Percentiles rank a stretch among this genome's conserved stretches.
Evolutionary conservation across 2,113 vertebrate genomes (phyloP).

Genomic region (Alouatta palliata): DNA sequence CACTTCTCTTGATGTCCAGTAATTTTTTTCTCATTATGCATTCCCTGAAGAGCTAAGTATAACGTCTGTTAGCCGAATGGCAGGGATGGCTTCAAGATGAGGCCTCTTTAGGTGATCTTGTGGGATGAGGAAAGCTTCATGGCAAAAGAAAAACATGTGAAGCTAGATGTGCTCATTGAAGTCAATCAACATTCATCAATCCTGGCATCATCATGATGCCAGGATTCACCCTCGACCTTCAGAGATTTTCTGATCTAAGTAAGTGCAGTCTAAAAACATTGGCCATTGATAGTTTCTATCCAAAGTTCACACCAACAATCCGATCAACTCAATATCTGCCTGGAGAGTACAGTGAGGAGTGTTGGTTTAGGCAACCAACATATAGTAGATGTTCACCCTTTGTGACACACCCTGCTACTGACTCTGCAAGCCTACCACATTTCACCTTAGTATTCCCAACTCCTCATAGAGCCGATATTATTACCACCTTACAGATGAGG

Average conservation of each 20-base stretch:
- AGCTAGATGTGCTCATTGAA: conserved; percentile 10
- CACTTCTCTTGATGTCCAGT: neutral
- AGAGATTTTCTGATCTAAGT: neutral
- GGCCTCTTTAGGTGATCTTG: neutral
- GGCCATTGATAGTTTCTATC: neutral
- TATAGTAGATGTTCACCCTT: too few species aligned
- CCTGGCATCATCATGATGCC: too few species aligned
- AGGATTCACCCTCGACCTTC: neutral
- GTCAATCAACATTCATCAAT: neutral
- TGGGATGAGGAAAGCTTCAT: neutral
- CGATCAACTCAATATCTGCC: neutral
- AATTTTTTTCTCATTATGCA: neutral
- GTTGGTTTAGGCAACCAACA: neutral
- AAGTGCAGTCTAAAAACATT: neutral
- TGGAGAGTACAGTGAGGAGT: neutral
- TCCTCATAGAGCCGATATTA: too few species aligned
- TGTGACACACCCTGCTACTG: neutral
- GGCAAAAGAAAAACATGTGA: conserved; percentile 12
- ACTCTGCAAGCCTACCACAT: neutral
- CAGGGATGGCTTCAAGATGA: conserved; percentile 55
- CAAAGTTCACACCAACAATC: neutral
- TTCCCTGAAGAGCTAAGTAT: neutral
- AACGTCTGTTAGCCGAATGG: neutral
- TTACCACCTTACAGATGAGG: neutral
- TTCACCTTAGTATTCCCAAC: neutral